phyloP scores from a whole-genome alignment of 2,797 vertebrate genomes.

The Tarsius wallacei region DNA sequence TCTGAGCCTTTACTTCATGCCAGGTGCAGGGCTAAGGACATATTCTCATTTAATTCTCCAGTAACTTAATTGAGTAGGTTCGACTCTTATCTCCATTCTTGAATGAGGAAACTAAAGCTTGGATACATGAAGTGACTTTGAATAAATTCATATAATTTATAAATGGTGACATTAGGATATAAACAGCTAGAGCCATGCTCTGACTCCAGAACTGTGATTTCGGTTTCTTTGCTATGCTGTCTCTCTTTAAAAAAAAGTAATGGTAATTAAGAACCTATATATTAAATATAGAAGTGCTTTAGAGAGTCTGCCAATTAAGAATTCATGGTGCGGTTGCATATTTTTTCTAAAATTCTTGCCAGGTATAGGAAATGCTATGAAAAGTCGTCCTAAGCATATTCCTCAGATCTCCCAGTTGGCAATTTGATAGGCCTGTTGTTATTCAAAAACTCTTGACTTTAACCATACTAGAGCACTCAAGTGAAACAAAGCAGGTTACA shows the following conservation, averaged over 20 bases:
- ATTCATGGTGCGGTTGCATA: background rate
- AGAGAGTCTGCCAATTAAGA: conserved; percentile 8
- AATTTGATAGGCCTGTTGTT: conserved; percentile 55
- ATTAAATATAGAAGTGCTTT: background rate
- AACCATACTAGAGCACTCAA: conserved; percentile 51
- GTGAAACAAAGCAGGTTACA: conserved; percentile 62
- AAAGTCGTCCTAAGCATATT: conserved; percentile 34
- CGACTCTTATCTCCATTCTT: background rate
- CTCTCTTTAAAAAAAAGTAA: background rate
- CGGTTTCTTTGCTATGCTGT: background rate
- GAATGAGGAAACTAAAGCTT: background rate
- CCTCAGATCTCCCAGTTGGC: background rate
- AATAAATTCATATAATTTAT: background rate
- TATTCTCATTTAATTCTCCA: conserved; percentile 53
- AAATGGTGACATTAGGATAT: background rate
- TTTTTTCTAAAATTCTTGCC: background rate
- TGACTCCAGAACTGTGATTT: background rate
- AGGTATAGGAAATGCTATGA: background rate
- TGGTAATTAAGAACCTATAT: background rate
- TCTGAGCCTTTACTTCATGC: background rate
- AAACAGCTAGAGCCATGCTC: background rate
- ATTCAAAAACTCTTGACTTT: conserved; percentile 57
- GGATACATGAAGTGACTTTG: background rate
- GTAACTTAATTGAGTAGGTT: background rate
- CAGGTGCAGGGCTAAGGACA: background rate